A percentile compares a stretch with the other conserved stretches of the same genome.
Conservation (phyloP, 64 coral and sea anemone genomes). For the Pocillopora damicornis region DNA sequence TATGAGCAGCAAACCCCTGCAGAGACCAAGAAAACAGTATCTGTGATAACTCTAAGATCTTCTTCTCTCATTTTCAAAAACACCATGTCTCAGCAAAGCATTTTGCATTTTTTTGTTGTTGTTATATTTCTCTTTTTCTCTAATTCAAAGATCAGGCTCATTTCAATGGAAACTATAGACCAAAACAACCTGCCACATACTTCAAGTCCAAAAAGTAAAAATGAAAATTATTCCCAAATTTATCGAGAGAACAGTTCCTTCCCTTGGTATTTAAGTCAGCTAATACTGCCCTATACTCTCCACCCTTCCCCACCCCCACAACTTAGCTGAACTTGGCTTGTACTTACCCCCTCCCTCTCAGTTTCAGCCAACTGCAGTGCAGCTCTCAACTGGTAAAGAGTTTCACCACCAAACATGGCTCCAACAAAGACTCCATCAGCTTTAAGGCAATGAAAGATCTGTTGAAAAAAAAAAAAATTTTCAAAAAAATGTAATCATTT, state of each 20-base stretch:
- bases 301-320: not conserved
- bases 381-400: slow-evolving; percentile 88
- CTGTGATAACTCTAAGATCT: not conserved
- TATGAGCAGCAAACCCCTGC: slow-evolving; percentile 93
- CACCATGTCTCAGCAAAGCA: too few relatives aligned
- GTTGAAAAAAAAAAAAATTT: not conserved
- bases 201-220: too few relatives aligned
- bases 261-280: not conserved
- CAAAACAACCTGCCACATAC: too few relatives aligned
- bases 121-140: too few relatives aligned
- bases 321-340: not conserved
- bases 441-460: slow-evolving; percentile 73
- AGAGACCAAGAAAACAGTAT: not conserved
- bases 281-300: not conserved
- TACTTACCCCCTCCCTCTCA: slow-evolving; percentile 78
- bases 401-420: slow-evolving; percentile 89
- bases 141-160: too few relatives aligned
- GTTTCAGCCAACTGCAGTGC: slow-evolving; percentile 89
- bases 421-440: slow-evolving; percentile 91
- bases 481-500: too few relatives aligned
- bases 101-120: too few relatives aligned
- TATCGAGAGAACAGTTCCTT: not conserved
- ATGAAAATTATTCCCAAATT: too few relatives aligned
- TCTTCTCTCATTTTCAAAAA: not conserved
- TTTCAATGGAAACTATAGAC: too few relatives aligned